Conservation (phyloP, 2,113 vertebrate species). For the Sinocyclocheilus anophthalmus region DNA sequence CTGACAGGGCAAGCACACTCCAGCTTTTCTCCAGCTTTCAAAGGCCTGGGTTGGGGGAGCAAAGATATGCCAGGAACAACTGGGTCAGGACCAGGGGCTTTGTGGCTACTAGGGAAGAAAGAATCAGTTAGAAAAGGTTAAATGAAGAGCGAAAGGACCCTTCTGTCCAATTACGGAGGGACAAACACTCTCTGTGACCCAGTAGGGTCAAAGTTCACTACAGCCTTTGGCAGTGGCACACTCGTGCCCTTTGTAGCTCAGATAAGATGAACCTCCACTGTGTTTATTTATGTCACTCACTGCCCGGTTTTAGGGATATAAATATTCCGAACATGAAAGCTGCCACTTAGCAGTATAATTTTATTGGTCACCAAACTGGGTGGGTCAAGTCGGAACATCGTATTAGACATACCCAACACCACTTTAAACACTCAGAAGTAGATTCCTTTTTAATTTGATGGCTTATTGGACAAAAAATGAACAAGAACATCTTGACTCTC, state of each 20-base stretch:
- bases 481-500: conserved; percentile 45
- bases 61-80: conserved; percentile 75
- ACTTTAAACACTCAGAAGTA: not conserved
- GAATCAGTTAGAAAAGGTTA: conserved; percentile 76
- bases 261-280: conserved; percentile 75
- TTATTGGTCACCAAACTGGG: conserved; percentile 64
- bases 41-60: conserved; percentile 74
- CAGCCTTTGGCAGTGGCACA: conserved; percentile 73
- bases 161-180: conserved; percentile 79
- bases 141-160: conserved; percentile 79
- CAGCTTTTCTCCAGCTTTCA: conserved; percentile 78
- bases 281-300: conserved; percentile 77
- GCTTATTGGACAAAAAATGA: conserved; percentile 9
- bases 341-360: conserved; percentile 78
- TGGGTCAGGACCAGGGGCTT: conserved; percentile 77
- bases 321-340: conserved; percentile 71
- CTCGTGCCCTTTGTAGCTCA: conserved; percentile 74
- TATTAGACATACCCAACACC: not conserved
- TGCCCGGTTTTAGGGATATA: conserved; percentile 72
- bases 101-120: conserved; percentile 71
- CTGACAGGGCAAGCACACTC: conserved; percentile 78
- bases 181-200: conserved; percentile 76
- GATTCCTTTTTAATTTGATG: not conserved
- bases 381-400: conserved; percentile 4
- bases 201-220: conserved; percentile 71